phyloP scores from a whole-genome alignment of 2,797 vertebrate genomes.

The Acomys russatus region DNA sequence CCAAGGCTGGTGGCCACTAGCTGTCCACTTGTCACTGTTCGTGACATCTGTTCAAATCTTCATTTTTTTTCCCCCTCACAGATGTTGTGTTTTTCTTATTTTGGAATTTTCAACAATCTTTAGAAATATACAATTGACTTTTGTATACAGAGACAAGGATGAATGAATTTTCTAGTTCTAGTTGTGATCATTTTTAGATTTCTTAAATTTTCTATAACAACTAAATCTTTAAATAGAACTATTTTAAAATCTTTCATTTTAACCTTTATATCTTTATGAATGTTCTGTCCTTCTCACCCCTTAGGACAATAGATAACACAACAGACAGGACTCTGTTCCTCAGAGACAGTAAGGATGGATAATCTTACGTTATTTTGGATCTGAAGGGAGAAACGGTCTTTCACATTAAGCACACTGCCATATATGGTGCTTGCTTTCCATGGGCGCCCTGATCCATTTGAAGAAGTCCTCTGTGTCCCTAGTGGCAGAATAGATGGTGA shows the following conservation, averaged over 20 bases:
- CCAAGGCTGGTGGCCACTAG: neutral
- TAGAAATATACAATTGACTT: neutral
- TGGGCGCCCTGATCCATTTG: neutral
- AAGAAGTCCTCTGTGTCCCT: neutral
- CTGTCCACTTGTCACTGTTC: neutral
- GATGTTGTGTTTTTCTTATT: constrained; percentile 20
- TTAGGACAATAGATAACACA: neutral
- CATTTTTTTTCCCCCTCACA: neutral
- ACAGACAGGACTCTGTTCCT: neutral
- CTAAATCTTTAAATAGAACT: neutral
- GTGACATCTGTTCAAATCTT: neutral
- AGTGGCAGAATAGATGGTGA: neutral
- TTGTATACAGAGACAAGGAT: neutral
- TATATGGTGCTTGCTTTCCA: neutral
- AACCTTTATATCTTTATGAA: neutral
- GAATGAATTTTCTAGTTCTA: constrained; percentile 16
- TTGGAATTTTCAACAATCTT: neutral
- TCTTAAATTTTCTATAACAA: neutral
- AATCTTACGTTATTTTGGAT: neutral
- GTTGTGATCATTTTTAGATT: neutral
- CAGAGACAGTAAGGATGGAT: neutral
- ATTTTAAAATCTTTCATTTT: neutral
- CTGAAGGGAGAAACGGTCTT: neutral
- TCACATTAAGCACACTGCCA: neutral
- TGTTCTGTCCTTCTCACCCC: neutral